Evolutionary conservation across 1,140 invertebrate species (phyloP), one percentile per base, ranked within the genome.

Genomic region (Laupala kohalensis): DNA sequence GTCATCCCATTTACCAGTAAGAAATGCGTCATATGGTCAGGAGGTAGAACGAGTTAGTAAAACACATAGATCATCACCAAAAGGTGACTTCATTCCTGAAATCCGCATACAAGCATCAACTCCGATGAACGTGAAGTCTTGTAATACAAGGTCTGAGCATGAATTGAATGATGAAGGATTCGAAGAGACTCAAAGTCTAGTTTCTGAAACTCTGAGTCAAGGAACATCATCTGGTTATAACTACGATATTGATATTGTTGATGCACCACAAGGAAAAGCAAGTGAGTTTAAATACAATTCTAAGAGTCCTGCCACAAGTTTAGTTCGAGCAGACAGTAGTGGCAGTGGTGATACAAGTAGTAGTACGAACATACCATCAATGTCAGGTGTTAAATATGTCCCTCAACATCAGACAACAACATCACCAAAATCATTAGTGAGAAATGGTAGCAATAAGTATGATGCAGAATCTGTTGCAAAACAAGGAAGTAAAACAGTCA

Each of bases 121-220:
- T 4, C 74, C 79, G 1, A 73, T 76, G 79, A 53, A 86, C 83
- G 15, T 64, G 53, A 68, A 74, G 75, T 69, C 71, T 67, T 19
- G 19, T 68, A 53, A 63, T 67, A 25, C 65, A 26, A 69, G 71
- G 23, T 12, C 37, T 19, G 88, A 90, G 71, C 86, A 87, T 73
- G 88, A 92, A 74, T 77, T 91, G 63, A 90, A 92, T 74, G 93
- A 95, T 77, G 93, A 95, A 83, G 93, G 92, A 9, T 95, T 95
- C 77, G 92, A 95, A 78, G 93, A 94, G 81, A 93, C 91, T 0
- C 91, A 93, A 74, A 93, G 88, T 75, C 81, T 93, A 26, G 90
- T 93, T 67, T 93, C 92, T 0, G 92, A 94, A 77, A 92, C 90
- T 1, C 85, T 91, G 1, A 93, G 91, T 66, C 90, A 92, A 73